phyloP scores from a whole-genome alignment of 37 sponge, comb jelly and placozoan species.

The Halisarca cf. caerulea region DNA sequence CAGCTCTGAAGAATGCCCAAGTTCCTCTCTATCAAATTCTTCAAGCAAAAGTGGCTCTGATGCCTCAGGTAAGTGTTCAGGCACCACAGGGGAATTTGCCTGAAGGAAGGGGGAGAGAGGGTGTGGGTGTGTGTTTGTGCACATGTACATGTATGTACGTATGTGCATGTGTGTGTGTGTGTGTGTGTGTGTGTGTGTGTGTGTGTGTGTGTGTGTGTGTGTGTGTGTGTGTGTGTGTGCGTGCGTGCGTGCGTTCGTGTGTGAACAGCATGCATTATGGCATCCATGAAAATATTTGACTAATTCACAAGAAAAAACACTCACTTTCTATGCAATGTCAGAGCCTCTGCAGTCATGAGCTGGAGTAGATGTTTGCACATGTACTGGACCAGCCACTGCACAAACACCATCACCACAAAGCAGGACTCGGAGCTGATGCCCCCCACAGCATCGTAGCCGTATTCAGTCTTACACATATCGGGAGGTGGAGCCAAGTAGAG shows the following conservation, averaged over 20 bases:
- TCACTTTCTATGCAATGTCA: slow-evolving; percentile 20
- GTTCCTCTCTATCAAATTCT: slow-evolving; percentile 49
- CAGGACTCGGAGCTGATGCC: slow-evolving; percentile 4
- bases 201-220: too few species aligned
- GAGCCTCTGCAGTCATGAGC: slow-evolving; percentile 60
- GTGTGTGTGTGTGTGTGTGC: too few species aligned
- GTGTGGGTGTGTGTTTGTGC: too few species aligned
- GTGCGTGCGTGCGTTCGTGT: too few species aligned
- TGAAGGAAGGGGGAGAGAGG: background rate
- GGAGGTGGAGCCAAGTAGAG: slow-evolving; percentile 13
- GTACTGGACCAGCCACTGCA: slow-evolving; percentile 46
- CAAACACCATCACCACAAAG: slow-evolving; percentile 31
- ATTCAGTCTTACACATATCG: background rate
- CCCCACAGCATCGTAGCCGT: background rate
- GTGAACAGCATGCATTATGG: too few species aligned
- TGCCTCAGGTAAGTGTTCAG: slow-evolving; percentile 66
- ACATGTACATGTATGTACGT: too few species aligned
- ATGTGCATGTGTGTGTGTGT: too few species aligned
- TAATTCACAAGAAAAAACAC: too few species aligned
- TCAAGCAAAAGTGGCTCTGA: slow-evolving; percentile 86
- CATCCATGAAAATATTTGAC: too few species aligned
- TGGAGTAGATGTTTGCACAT: slow-evolving; percentile 51
- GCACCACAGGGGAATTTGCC: slow-evolving; percentile 61
- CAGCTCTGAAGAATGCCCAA: background rate
- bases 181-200: too few species aligned